Evolutionary conservation across 1,140 invertebrate genomes (phyloP).

Genomic region (Bombus polaris): DNA sequence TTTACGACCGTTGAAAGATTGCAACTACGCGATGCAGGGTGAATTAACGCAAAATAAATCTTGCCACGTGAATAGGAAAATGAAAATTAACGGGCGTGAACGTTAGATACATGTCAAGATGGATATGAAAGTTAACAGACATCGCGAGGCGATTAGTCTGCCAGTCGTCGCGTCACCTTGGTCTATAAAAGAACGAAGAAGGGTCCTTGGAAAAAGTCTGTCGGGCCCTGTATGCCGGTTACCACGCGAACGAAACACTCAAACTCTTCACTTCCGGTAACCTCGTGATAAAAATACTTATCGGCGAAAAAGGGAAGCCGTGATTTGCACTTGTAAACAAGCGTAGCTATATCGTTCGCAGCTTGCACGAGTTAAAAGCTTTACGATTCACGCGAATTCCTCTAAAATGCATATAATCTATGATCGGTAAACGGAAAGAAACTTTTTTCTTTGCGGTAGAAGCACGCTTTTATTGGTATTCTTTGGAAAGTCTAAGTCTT

Average conservation of each 20-base stretch:
- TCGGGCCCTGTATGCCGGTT: background rate
- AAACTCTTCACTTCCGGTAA: background rate
- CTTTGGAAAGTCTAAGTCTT: background rate
- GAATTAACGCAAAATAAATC: background rate
- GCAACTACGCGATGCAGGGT: background rate
- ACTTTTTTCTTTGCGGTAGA: background rate
- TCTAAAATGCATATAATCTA: background rate
- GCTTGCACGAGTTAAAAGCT: background rate
- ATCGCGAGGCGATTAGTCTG: background rate
- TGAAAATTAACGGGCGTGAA: slow-evolving; percentile 1
- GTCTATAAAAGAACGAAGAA: background rate
- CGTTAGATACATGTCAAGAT: no score
- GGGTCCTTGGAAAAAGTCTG: background rate
- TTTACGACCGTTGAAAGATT: background rate
- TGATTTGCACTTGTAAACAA: slow-evolving; percentile 34
- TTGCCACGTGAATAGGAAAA: background rate
- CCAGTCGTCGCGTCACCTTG: background rate
- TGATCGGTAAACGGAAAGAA: background rate
- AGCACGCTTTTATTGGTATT: background rate
- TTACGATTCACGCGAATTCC: background rate
- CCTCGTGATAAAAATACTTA: slow-evolving; percentile 48
- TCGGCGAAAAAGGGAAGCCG: background rate
- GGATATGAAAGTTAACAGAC: background rate
- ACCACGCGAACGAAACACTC: slow-evolving; percentile 1
- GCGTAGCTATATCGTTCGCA: background rate